Conservation (phyloP, 2,888 invertebrate genomes). For the Drosophila picticornis region DNA sequence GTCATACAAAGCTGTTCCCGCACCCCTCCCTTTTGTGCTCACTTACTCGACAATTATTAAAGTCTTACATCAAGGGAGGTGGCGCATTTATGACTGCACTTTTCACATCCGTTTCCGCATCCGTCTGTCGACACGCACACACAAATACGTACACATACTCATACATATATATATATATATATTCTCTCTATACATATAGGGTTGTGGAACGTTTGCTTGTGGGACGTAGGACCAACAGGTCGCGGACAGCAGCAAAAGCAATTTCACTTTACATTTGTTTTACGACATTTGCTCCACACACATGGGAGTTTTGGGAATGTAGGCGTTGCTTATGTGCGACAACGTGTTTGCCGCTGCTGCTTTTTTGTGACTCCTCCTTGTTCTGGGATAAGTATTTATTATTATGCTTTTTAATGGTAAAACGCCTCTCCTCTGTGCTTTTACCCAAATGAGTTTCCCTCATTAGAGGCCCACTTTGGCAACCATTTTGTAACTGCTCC, state of each 20-base stretch:
- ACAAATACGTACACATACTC: constrained; percentile 18
- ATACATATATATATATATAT: constrained; percentile 3
- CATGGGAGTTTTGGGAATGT: constrained; percentile 30
- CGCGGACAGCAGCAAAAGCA: constrained; percentile 73
- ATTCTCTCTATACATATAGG: not conserved
- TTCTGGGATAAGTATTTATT: constrained; percentile 77
- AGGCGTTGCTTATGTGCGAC: constrained; percentile 59
- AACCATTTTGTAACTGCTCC: constrained; percentile 31
- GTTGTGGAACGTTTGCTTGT: constrained; percentile 41
- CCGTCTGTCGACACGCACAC: constrained; percentile 70
- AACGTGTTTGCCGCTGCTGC: constrained; percentile 58
- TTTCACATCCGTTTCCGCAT: constrained; percentile 79
- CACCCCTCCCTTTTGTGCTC: constrained; percentile 8
- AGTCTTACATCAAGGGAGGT: constrained; percentile 73
- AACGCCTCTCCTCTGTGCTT: constrained; percentile 66
- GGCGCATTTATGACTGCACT: constrained; percentile 80
- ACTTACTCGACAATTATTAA: constrained; percentile 75
- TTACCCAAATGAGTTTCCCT: constrained; percentile 79
- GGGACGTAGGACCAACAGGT: constrained; percentile 58
- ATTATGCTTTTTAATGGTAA: constrained; percentile 78
- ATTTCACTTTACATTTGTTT: constrained; percentile 81
- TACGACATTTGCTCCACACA: constrained; percentile 71
- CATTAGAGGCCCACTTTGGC: constrained; percentile 64
- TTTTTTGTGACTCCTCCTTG: constrained; percentile 39
- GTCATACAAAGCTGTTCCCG: constrained; percentile 22